Percentiles rank a stretch among this genome's conserved stretches.
These are phyloP conservation scores for Cephalotes varians DNA, from an alignment of 2,888 invertebrate genomes.

Conservation along the genomic window DNA sequence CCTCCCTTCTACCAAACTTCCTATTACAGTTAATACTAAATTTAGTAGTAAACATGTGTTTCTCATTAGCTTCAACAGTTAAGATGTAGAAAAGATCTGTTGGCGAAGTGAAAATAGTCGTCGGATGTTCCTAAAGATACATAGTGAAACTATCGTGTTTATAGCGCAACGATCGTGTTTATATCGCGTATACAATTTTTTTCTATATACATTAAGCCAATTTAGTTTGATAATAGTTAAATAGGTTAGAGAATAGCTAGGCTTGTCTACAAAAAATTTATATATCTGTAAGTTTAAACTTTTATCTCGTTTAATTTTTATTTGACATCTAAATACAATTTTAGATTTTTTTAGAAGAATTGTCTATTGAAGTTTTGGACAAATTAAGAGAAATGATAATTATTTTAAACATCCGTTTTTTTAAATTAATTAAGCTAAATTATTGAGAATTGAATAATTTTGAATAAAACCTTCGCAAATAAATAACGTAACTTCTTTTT, in stretches of 20 bases:
- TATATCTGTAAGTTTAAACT: neutral
- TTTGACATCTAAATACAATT: neutral
- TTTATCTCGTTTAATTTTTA: conserved; percentile 18
- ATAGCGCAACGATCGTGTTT: conserved; percentile 1
- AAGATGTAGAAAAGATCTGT: conserved; percentile 47
- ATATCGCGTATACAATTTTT: neutral
- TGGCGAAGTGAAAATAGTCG: conserved; percentile 44
- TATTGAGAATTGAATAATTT: conserved; percentile 28
- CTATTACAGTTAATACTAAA: conserved; percentile 64
- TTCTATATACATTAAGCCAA: neutral
- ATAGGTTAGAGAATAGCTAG: neutral
- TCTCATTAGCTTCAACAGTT: conserved; percentile 68
- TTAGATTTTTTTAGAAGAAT: neutral
- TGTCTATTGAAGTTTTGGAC: neutral
- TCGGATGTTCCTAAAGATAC: conserved; percentile 13
- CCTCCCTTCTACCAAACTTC: conserved; percentile 49
- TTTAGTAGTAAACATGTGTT: conserved; percentile 72
- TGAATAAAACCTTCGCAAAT: neutral
- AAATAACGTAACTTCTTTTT: neutral
- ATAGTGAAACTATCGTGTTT: conserved; percentile 18
- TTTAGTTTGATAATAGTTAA: neutral
- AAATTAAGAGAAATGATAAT: neutral
- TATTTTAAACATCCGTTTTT: neutral
- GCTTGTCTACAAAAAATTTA: neutral
- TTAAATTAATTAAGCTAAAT: neutral